Percentiles rank a stretch among this genome's conserved stretches.
Evolutionary conservation across 2,113 vertebrate genomes (phyloP).

Genomic region (Serinus canaria): DNA sequence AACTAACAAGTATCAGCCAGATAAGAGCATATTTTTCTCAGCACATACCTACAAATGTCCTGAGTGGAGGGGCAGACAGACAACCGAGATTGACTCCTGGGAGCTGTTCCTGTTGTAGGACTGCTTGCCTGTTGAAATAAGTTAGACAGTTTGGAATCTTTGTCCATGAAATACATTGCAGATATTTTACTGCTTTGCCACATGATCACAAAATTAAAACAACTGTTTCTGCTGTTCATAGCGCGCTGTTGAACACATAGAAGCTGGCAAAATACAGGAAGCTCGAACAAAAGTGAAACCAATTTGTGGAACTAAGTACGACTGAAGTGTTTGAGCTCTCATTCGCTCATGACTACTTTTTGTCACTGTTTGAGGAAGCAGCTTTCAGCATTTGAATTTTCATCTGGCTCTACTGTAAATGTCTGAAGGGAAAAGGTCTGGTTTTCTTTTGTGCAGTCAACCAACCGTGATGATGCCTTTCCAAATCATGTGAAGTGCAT

Average conservation of each 20-base stretch:
- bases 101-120: conserved; percentile 82
- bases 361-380: conserved; percentile 71
- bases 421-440: neutral
- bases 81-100: conserved; percentile 80
- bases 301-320: conserved; percentile 74
- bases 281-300: conserved; percentile 76
- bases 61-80: conserved; percentile 90
- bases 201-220: conserved; percentile 75
- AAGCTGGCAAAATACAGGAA: conserved; percentile 65
- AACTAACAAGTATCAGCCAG: neutral
- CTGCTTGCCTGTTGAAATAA: conserved; percentile 91
- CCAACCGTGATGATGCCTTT: neutral
- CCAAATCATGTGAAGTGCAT: neutral
- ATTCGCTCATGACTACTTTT: conserved; percentile 17
- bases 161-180: conserved; percentile 78
- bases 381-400: conserved; percentile 58
- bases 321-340: conserved; percentile 35
- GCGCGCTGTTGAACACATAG: neutral
- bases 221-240: conserved; percentile 67
- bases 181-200: conserved; percentile 77
- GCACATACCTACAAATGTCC: conserved; percentile 92
- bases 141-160: conserved; percentile 80
- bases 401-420: conserved; percentile 40
- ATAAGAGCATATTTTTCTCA: neutral
- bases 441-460: neutral